phyloP scores from a whole-genome alignment of 2,113 vertebrate genomes.

The Brienomyrus longianalis region DNA sequence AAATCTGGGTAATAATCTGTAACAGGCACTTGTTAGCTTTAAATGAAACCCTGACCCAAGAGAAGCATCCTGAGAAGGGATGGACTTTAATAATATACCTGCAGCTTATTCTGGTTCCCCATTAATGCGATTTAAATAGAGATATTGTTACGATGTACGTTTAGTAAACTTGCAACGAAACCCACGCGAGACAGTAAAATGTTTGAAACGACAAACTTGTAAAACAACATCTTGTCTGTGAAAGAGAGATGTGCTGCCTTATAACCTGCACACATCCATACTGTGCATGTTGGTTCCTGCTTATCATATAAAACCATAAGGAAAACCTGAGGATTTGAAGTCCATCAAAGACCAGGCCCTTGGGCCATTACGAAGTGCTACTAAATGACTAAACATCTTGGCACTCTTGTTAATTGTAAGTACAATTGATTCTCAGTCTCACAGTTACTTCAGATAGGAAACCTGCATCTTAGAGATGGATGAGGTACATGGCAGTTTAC shows the following conservation, averaged over 20 bases:
- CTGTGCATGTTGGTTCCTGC: background rate
- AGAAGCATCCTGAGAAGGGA: background rate
- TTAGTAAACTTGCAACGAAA: background rate
- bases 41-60: background rate
- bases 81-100: background rate
- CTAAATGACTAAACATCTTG: background rate
- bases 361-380: background rate
- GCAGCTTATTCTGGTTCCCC: background rate
- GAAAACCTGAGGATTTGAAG: background rate
- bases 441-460: background rate
- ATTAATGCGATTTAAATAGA: background rate
- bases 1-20: background rate
- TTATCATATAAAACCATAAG: background rate
- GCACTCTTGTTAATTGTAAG: background rate
- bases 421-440: background rate
- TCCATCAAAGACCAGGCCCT: background rate
- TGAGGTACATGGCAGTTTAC: conserved; percentile 31
- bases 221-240: background rate
- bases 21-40: background rate
- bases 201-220: background rate
- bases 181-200: background rate
- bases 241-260: background rate
- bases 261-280: background rate
- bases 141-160: background rate
- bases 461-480: background rate